Evolutionary conservation across 2,888 invertebrate species (phyloP), one percentile per base, ranked within the genome.

Genomic region (Lepidocyrtoides sp.): DNA sequence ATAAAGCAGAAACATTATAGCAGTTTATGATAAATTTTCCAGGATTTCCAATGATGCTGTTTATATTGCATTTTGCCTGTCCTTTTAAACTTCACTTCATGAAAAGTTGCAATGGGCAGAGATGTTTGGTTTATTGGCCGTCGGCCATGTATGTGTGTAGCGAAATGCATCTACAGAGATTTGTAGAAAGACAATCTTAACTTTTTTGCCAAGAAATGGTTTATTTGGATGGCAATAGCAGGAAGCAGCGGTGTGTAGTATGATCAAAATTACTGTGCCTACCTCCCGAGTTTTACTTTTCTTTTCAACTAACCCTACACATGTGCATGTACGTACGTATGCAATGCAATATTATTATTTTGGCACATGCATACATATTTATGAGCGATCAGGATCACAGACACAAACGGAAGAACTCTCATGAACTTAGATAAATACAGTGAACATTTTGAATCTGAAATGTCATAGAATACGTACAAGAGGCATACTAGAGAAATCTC

Each of bases 1-100:
- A n/a, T 20, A 57, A 72, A 41, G 26, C 48, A n/a, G 32, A 66
- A 89, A 85, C 36, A 60, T 66, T 32, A 36, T n/a, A n/a, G 23
- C 17, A 57, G 57, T 72, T 85, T 91, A 82, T 77, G 48, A 57
- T 83, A n/a, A 17, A 69, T 69, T 48, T 69, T 69, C 32, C 66
- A 26, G 84, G 84, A 51, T 69, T 69, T 84, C 23, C 44, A 81
- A 14, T 26, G 79, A 81, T n/a, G 32, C 57, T 54, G 23, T 32
- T n/a, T 81, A 51, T 26, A 81, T 54, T 32, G 41, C 26, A 36
- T 72, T 72, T 72, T 41, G 17, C 41, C n/a, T n/a, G n/a, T 20
- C 10, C 8, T 36, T 72, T 17, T 32, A 29, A n/a, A n/a, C 29
- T 51, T 51, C 23, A 81, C 32, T 51, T n/a, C 57, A 44, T 32